These are phyloP conservation scores for Holothuria leucospilota DNA, from an alignment of 53 echinoderm and acorn worm species.

Conservation along the genomic window DNA sequence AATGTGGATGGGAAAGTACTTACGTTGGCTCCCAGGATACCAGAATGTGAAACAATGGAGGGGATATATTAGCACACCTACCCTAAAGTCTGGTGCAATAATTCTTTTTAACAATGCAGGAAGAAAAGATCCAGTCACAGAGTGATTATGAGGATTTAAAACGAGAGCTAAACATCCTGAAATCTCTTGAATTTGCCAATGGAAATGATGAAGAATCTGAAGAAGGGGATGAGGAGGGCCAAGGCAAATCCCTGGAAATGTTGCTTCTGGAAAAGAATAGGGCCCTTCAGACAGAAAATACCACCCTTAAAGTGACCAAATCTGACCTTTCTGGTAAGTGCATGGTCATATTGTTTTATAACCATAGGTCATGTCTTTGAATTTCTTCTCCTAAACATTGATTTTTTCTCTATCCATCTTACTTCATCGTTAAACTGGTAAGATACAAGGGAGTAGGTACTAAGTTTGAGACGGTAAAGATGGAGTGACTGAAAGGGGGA, in stretches of 20 bases:
- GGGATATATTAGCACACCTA: not conserved
- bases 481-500: too few relatives aligned
- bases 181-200: constrained; percentile 89
- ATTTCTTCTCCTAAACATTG: too few relatives aligned
- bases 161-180: constrained; percentile 86
- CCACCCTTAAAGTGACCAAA: constrained; percentile 88
- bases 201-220: constrained; percentile 60
- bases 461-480: too few relatives aligned
- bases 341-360: too few relatives aligned
- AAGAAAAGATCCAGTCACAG: constrained; percentile 83
- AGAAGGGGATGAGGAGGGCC: constrained; percentile 49
- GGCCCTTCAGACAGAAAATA: constrained; percentile 93
- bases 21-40: too few relatives aligned
- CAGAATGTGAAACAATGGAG: too few relatives aligned
- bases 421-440: too few relatives aligned
- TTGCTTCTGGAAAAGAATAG: constrained; percentile 94
- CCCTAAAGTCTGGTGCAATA: not conserved
- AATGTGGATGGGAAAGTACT: too few relatives aligned
- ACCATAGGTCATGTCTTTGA: too few relatives aligned
- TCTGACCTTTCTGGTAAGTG: constrained; percentile 88
- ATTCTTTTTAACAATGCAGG: constrained; percentile 56
- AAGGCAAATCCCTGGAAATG: constrained; percentile 90
- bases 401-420: too few relatives aligned
- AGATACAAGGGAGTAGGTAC: too few relatives aligned
- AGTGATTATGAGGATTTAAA: constrained; percentile 95